Percentiles rank a stretch among this genome's conserved stretches.
Conservation (phyloP, 1,140 invertebrate genomes). For the Macrostomum lignano region DNA sequence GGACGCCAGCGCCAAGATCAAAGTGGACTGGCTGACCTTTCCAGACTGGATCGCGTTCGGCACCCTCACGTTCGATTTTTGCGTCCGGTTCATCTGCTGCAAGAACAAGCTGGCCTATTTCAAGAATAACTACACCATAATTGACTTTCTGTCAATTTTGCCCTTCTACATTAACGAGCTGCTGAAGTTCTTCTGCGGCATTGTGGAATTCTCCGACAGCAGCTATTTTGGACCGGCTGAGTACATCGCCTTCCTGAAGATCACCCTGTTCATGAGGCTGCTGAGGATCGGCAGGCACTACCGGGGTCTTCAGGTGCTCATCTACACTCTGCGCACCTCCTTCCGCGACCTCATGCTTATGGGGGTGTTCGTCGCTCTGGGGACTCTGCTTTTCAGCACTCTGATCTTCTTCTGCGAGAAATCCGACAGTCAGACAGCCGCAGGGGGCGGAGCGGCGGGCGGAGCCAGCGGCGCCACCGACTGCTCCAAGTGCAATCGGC, state of each 20-base stretch:
- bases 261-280: conserved; percentile 27
- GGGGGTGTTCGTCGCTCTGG: conserved; percentile 91
- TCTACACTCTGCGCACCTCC: conserved; percentile 83
- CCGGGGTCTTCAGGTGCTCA: conserved; percentile 29
- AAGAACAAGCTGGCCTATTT: conserved; percentile 91
- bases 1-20: no score
- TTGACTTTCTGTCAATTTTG: conserved; percentile 93
- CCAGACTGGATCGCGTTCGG: not conserved
- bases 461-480: no score
- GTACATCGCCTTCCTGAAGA: conserved; percentile 26
- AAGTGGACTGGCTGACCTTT: no score
- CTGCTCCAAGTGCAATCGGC: no score
- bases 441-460: no score
- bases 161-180: conserved; percentile 97
- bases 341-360: conserved; percentile 95
- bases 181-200: conserved; percentile 5
- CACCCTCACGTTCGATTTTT: conserved; percentile 50
- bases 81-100: conserved; percentile 87
- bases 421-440: no score
- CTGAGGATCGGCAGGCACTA: conserved; percentile 29
- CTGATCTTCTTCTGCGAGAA: conserved; percentile 94
- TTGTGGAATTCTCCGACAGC: conserved; percentile 54
- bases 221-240: no score
- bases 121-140: conserved; percentile 97
- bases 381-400: conserved; percentile 85